These are phyloP conservation scores for Promerops cafer DNA, from an alignment of 2,113 vertebrate species.

Conservation along the genomic window DNA sequence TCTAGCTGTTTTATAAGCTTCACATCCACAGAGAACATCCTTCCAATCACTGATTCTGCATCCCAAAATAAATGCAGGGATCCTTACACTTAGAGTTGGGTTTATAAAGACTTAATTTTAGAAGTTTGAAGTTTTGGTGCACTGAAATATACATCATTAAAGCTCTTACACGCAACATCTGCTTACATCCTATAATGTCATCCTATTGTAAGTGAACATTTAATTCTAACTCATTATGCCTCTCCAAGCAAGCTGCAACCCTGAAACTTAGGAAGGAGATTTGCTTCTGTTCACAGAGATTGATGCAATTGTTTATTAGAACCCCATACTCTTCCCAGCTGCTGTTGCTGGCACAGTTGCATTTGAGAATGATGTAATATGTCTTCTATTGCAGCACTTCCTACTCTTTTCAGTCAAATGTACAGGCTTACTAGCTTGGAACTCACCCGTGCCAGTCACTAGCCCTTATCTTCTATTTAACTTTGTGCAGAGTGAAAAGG, in stretches of 20 bases:
- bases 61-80: not conserved
- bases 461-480: not conserved
- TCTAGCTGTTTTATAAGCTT: not conserved
- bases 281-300: conserved; percentile 61
- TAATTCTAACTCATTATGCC: conserved; percentile 56
- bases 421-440: not conserved
- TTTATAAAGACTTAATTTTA: conserved; percentile 30
- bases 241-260: conserved; percentile 48
- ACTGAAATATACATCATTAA: conserved; percentile 24
- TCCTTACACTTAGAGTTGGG: not conserved
- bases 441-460: not conserved
- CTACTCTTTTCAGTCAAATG: conserved; percentile 36
- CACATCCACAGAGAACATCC: not conserved
- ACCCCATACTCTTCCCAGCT: conserved; percentile 59
- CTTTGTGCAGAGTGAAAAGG: not conserved
- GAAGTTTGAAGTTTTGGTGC: not conserved
- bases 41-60: not conserved
- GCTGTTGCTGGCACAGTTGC: conserved; percentile 57
- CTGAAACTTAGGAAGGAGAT: conserved; percentile 42
- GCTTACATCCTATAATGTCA: conserved; percentile 53
- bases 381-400: conserved; percentile 33
- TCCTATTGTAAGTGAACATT: conserved; percentile 60
- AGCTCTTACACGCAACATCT: conserved; percentile 47
- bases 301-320: conserved; percentile 68
- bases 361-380: conserved; percentile 61